phyloP scores from a whole-genome alignment of 2,888 invertebrate genomes.

The Autographa pulchrina region DNA sequence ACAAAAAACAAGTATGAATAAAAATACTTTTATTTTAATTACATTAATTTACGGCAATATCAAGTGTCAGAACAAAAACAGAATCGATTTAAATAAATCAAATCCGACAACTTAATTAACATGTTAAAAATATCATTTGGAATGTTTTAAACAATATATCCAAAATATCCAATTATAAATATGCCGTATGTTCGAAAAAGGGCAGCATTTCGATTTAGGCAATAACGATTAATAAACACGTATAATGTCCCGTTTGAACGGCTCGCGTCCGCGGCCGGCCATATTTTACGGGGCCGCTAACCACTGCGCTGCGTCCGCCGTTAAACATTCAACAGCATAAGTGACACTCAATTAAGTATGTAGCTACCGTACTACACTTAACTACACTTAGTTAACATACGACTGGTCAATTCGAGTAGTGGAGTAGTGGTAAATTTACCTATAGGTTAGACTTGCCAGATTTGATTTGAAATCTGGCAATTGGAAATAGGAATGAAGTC shows the following conservation, averaged over 20 bases:
- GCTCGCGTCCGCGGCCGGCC: constrained; percentile 18
- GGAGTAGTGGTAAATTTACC: background rate
- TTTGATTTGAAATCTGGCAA: too few species aligned
- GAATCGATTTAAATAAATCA: background rate
- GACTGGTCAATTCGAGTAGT: background rate
- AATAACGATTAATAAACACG: constrained; percentile 47
- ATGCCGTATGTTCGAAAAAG: background rate
- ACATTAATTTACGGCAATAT: background rate
- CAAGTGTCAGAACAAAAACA: background rate
- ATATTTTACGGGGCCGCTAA: constrained; percentile 52
- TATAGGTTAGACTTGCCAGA: too few species aligned
- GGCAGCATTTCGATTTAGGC: constrained; percentile 16
- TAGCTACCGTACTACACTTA: background rate
- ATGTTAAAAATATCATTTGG: background rate
- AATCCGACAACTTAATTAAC: background rate
- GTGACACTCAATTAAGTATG: constrained; percentile 32
- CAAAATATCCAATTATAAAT: background rate
- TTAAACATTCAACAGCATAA: constrained; percentile 40
- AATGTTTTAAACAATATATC: background rate
- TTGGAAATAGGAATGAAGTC: too few species aligned
- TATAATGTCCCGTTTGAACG: constrained; percentile 38
- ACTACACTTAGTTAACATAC: background rate
- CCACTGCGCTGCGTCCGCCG: constrained; percentile 30
- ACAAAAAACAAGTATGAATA: background rate
- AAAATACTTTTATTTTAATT: background rate